phyloP scores from a whole-genome alignment of 1,140 invertebrate genomes.

The Drosophila rhopaloa region DNA sequence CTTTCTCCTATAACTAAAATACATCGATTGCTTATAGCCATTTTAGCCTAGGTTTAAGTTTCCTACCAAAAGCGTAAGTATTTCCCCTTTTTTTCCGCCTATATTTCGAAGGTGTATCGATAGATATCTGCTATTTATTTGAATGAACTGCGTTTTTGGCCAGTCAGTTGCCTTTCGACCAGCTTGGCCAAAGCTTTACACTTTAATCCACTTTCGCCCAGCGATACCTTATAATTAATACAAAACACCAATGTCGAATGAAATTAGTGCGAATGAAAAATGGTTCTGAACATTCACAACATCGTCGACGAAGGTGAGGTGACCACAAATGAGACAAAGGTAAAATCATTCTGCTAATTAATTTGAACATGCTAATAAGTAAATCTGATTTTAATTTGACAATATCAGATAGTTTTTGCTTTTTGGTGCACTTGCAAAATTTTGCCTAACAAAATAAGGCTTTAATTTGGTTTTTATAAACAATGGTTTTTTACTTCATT shows the following conservation, averaged over 20 bases:
- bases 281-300: conserved; percentile 69
- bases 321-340: conserved; percentile 37
- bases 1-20: conserved; percentile 13
- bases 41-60: conserved; percentile 19
- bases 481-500: too few species aligned
- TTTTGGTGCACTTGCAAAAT: neutral
- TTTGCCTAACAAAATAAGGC: neutral
- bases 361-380: conserved; percentile 1
- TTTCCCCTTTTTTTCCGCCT: neutral
- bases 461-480: neutral
- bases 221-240: neutral
- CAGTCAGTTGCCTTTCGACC: conserved; percentile 34
- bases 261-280: conserved; percentile 39
- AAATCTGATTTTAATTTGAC: conserved; percentile 14
- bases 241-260: conserved; percentile 9
- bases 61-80: conserved; percentile 31
- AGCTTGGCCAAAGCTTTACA: conserved; percentile 1
- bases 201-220: neutral
- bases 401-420: neutral
- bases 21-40: neutral
- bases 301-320: conserved; percentile 48
- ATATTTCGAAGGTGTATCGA: neutral
- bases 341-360: conserved; percentile 32
- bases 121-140: conserved; percentile 5
- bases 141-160: conserved; percentile 4